Evolutionary conservation across 2,113 vertebrate species (phyloP).

Genomic region (Nothoprocta pentlandii): DNA sequence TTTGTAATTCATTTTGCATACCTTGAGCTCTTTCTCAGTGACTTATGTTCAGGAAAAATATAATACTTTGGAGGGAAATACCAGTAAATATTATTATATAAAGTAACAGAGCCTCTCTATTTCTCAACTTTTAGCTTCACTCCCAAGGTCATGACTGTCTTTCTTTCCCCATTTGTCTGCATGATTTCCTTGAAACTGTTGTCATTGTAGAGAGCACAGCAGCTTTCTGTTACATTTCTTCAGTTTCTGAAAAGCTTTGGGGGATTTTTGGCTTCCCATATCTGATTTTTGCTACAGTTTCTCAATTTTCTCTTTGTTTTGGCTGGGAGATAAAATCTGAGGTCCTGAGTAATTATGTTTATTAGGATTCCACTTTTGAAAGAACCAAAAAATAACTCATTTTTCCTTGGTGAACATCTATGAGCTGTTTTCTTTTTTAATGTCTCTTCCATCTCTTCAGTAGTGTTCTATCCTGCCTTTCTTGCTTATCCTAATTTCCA

Average conservation of each 20-base stretch:
- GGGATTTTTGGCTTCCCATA: background rate
- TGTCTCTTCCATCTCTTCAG: background rate
- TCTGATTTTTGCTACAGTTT: background rate
- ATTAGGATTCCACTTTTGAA: background rate
- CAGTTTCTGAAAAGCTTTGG: background rate
- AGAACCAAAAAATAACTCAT: background rate
- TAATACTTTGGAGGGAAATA: background rate
- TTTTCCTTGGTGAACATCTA: background rate
- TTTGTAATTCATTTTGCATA: background rate
- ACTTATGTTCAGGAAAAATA: background rate
- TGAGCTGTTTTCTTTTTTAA: background rate
- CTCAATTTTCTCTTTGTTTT: conserved; percentile 19
- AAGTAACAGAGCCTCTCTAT: background rate
- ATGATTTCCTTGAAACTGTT: background rate
- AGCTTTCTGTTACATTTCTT: background rate
- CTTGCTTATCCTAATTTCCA: background rate
- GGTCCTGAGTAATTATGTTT: background rate
- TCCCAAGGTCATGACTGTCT: background rate
- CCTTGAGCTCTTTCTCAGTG: background rate
- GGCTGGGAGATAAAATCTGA: background rate
- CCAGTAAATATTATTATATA: background rate
- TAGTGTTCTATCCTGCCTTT: background rate
- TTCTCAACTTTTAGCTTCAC: background rate
- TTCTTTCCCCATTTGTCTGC: background rate
- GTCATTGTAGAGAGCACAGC: background rate